Conservation (phyloP, 2,797 vertebrate genomes). For the Coregonus ussuriensis region DNA sequence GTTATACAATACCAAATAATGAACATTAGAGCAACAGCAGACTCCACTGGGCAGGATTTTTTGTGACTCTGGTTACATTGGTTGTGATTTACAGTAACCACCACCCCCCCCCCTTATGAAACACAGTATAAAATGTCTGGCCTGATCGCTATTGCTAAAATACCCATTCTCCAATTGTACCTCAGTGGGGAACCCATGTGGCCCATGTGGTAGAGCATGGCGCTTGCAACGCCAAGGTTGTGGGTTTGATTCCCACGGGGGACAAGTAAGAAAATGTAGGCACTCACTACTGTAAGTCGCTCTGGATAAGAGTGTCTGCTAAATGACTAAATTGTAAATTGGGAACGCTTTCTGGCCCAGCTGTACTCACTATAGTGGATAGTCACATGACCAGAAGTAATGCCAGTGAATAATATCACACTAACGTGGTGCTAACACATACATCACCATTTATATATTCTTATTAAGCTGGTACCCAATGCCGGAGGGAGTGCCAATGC, state of each 20-base stretch:
- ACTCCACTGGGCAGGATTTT: conserved; percentile 71
- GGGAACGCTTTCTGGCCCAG: conserved; percentile 27
- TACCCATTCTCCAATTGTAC: conserved; percentile 21
- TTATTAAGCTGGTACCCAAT: conserved; percentile 78
- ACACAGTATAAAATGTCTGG: conserved; percentile 49
- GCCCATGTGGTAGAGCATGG: too few relatives aligned
- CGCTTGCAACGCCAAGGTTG: too few relatives aligned
- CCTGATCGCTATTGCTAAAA: conserved; percentile 43
- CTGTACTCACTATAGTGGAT: conserved; percentile 16
- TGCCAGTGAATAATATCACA: conserved; percentile 39
- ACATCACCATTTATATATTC: conserved; percentile 62
- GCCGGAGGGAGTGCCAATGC: conserved; percentile 73
- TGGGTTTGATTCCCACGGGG: too few relatives aligned
- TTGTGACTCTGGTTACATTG: conserved; percentile 72
- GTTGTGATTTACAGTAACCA: conserved; percentile 68
- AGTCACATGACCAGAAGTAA: conserved; percentile 42
- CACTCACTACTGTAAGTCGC: too few relatives aligned
- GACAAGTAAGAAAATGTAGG: too few relatives aligned
- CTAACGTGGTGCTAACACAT: conserved; percentile 66
- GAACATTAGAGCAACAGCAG: conserved; percentile 33
- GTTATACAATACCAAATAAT: conserved; percentile 57
- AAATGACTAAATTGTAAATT: too few relatives aligned
- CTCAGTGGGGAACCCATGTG: conserved; percentile 22
- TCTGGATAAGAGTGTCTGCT: too few relatives aligned
- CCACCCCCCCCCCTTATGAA: conserved; percentile 39